Evolutionary conservation across 2,797 vertebrate genomes (phyloP).

Genomic region (Centropyge bicolor): DNA sequence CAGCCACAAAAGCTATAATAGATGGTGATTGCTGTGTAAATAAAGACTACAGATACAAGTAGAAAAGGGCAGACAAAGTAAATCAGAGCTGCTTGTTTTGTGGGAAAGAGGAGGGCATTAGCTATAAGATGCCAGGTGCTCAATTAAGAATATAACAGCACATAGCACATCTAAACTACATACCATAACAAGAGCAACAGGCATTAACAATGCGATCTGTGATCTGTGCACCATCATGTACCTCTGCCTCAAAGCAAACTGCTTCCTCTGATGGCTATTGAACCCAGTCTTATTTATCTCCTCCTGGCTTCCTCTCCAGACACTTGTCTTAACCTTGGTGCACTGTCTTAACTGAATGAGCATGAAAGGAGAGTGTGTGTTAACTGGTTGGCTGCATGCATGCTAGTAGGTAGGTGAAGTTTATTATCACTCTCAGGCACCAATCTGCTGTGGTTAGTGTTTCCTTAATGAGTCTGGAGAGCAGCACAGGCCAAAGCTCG

Average conservation of each 20-base stretch:
- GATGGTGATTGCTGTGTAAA: conserved; percentile 59
- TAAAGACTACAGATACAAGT: conserved; percentile 34
- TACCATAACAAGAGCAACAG: conserved; percentile 7
- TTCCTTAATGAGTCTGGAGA: conserved; percentile 74
- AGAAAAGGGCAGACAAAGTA: conserved; percentile 19
- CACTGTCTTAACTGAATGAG: conserved; percentile 63
- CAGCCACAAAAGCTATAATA: conserved; percentile 34
- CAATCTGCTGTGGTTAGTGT: conserved; percentile 60
- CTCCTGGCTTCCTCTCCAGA: conserved; percentile 53
- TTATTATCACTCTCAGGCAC: conserved; percentile 59
- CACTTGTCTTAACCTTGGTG: conserved; percentile 50
- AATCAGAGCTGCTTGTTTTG: conserved; percentile 25
- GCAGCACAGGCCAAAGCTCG: conserved; percentile 58
- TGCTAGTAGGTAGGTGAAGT: conserved; percentile 43
- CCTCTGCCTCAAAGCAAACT: conserved; percentile 21
- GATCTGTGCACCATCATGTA: conserved; percentile 9
- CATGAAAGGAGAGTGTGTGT: background rate
- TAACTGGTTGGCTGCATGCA: conserved; percentile 9
- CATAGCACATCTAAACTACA: conserved; percentile 11
- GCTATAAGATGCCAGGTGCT: conserved; percentile 3
- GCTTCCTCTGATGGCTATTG: conserved; percentile 43
- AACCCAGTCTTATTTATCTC: conserved; percentile 67
- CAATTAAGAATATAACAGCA: conserved; percentile 20
- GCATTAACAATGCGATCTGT: conserved; percentile 21
- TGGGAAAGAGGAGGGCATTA: conserved; percentile 16